Percentiles rank a stretch among this genome's conserved stretches.
Conservation (phyloP, 2,113 vertebrate genomes). For the Brachirus orientalis region DNA sequence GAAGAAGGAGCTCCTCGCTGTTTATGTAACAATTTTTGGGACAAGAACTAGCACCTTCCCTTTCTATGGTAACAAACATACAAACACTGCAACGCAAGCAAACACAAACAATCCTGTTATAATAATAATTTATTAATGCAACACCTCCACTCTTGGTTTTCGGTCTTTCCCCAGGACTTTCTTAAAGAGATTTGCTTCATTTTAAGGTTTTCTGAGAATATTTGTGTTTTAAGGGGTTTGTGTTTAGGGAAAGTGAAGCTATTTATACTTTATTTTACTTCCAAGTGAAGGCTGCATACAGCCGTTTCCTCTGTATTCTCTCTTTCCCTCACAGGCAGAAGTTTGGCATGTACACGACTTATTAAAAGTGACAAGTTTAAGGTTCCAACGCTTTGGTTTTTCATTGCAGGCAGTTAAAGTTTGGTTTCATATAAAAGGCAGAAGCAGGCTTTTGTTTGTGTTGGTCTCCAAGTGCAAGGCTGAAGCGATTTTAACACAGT, state of each 20-base stretch:
- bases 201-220: neutral
- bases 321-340: neutral
- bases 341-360: neutral
- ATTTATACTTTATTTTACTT: constrained; percentile 4
- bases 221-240: too few species aligned
- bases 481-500: neutral
- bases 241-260: neutral
- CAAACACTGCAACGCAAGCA: too few species aligned
- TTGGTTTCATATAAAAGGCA: neutral
- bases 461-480: neutral
- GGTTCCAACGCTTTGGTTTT: neutral
- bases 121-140: too few species aligned
- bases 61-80: too few species aligned
- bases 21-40: too few species aligned
- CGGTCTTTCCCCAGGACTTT: too few species aligned
- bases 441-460: neutral
- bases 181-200: too few species aligned
- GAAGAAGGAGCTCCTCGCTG: too few species aligned
- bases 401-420: neutral
- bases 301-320: neutral
- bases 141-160: too few species aligned
- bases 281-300: fast-evolving
- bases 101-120: too few species aligned
- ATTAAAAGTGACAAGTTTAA: too few species aligned
- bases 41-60: too few species aligned